Evolutionary conservation across 2,888 invertebrate genomes (phyloP).

Genomic region (Nowickia ferox): DNA sequence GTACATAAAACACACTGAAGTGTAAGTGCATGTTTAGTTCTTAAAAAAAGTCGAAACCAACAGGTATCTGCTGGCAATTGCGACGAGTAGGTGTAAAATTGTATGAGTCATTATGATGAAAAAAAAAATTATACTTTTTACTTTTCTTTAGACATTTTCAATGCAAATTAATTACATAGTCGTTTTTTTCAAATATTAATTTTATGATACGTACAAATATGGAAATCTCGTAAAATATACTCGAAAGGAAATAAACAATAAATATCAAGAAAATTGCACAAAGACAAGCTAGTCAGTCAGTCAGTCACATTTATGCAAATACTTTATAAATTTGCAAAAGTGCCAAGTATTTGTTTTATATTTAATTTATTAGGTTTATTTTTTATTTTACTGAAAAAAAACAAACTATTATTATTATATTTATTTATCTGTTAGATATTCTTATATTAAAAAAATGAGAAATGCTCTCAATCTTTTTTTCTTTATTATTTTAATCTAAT

Average conservation of each 20-base stretch:
- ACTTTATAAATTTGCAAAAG: background rate
- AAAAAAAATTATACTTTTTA: background rate
- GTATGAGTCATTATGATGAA: background rate
- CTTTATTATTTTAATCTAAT: background rate
- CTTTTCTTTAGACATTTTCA: background rate
- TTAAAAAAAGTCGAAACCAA: too few relatives aligned
- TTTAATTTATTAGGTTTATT: too few relatives aligned
- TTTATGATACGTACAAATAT: background rate
- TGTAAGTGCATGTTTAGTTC: too few relatives aligned
- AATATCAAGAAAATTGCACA: background rate
- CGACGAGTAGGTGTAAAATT: background rate
- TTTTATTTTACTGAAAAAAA: background rate
- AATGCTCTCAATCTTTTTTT: background rate
- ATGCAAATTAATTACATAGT: background rate
- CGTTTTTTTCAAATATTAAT: background rate
- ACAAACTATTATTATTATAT: constrained; percentile 32
- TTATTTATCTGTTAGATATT: background rate
- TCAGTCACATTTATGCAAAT: constrained; percentile 9
- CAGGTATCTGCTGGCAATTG: too few relatives aligned
- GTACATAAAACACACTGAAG: too few relatives aligned
- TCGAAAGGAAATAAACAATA: background rate
- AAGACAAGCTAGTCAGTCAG: background rate
- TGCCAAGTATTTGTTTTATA: background rate
- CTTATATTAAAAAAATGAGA: background rate
- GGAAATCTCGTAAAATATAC: background rate